Evolutionary conservation across 2,797 vertebrate genomes (phyloP).

Genomic region (Alfaro cultratus): DNA sequence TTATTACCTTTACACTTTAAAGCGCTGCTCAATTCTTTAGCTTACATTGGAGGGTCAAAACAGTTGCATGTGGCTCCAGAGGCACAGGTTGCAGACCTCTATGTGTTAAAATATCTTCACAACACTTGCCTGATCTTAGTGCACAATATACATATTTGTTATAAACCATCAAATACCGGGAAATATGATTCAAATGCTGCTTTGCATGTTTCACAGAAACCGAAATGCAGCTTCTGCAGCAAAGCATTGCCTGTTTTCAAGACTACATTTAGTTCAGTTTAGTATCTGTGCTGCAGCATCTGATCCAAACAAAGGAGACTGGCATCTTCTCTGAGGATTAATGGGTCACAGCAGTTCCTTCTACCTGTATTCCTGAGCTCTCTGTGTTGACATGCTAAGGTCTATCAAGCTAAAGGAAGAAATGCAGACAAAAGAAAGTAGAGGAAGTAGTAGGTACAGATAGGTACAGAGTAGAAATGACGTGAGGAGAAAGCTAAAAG

Average conservation of each 20-base stretch:
- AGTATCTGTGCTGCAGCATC: not conserved
- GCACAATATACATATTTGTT: not conserved
- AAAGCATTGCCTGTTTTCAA: not conserved
- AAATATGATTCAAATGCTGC: not conserved
- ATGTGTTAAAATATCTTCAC: not conserved
- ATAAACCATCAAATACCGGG: not conserved
- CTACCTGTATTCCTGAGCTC: not conserved
- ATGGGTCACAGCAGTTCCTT: conserved; percentile 11
- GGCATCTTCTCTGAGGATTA: conserved; percentile 2
- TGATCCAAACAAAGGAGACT: not conserved
- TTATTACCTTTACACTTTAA: not conserved
- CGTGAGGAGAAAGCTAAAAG: not conserved
- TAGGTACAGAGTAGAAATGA: too few species aligned
- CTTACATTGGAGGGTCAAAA: not conserved
- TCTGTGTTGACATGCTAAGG: not conserved
- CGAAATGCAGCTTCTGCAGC: not conserved
- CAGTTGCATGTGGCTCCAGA: not conserved
- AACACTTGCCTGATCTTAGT: not conserved
- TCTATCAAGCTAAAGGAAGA: not conserved
- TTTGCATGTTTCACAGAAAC: not conserved
- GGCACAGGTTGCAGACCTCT: not conserved
- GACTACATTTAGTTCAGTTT: not conserved
- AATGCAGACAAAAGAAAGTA: not conserved
- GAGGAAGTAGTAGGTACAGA: not conserved
- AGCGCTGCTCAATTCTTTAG: not conserved